Conservation (phyloP, 1,140 invertebrate species). For the Danaus melanippus region DNA sequence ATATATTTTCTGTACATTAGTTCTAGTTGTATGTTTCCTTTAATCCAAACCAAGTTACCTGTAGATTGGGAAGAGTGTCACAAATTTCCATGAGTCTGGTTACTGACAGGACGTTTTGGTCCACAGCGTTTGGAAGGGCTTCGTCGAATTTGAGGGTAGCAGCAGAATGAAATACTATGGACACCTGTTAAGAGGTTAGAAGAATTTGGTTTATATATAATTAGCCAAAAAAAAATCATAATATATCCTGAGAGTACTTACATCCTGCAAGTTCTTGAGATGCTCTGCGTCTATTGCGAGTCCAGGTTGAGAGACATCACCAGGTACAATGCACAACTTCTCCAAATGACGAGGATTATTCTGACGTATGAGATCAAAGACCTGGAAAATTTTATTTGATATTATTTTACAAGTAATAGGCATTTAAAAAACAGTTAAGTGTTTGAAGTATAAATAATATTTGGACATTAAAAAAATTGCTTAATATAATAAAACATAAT, state of each 20-base stretch:
- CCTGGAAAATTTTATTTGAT: conserved; percentile 66
- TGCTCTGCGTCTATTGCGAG: conserved; percentile 73
- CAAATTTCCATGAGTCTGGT: conserved; percentile 86
- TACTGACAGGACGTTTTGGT: conserved; percentile 90
- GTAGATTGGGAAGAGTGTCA: conserved; percentile 84
- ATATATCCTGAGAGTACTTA: conserved; percentile 14
- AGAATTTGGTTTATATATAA: too few relatives aligned
- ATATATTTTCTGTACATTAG: too few relatives aligned
- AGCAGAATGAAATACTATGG: conserved; percentile 97
- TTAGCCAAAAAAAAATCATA: not conserved
- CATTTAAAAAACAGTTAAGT: too few relatives aligned
- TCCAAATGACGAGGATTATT: conserved; percentile 73
- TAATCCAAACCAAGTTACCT: too few relatives aligned
- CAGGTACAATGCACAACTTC: conserved; percentile 74
- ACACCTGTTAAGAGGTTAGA: conserved; percentile 72
- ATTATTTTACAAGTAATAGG: not conserved
- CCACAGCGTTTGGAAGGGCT: conserved; percentile 87
- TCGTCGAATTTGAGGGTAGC: conserved; percentile 97
- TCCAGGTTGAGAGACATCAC: conserved; percentile 77
- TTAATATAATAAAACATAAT: too few relatives aligned
- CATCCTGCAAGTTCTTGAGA: conserved; percentile 31
- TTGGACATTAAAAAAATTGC: too few relatives aligned
- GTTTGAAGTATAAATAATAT: too few relatives aligned
- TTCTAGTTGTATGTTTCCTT: too few relatives aligned
- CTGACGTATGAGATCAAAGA: conserved; percentile 74